These are phyloP conservation scores for Vombatus ursinus DNA, from an alignment of 2,113 vertebrate species.

Conservation along the genomic window DNA sequence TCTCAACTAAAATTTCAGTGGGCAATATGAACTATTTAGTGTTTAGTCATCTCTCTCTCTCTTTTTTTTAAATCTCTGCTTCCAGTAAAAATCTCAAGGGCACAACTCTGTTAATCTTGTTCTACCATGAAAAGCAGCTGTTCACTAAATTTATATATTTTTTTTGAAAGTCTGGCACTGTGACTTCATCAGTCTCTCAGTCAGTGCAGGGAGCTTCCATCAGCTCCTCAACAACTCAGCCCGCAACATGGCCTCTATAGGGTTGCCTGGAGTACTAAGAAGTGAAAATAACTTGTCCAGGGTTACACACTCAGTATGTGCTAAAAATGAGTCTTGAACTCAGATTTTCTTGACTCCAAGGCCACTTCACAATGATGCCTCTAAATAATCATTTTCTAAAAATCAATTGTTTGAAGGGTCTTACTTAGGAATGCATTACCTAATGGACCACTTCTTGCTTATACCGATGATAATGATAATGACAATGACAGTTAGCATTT, in stretches of 20 bases:
- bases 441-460: constrained; percentile 18
- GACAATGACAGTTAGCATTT: background rate
- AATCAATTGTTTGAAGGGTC: constrained; percentile 8
- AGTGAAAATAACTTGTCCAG: background rate
- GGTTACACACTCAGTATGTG: background rate
- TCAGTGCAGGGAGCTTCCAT: background rate
- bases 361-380: background rate
- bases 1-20: background rate
- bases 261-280: background rate
- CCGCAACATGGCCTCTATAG: background rate
- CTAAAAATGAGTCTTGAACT: background rate
- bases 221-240: background rate
- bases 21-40: background rate
- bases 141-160: background rate
- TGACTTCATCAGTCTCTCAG: background rate
- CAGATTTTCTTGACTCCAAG: background rate
- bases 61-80: too few species aligned
- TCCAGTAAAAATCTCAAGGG: background rate
- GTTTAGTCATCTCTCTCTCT: background rate
- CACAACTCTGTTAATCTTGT: background rate
- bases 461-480: background rate
- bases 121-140: constrained; percentile 20
- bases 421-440: background rate
- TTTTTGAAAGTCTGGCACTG: background rate
- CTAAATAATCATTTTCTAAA: background rate